These are phyloP conservation scores for Boulengeromyrus knoepffleri DNA, from an alignment of 2,113 vertebrate genomes.

Conservation along the genomic window DNA sequence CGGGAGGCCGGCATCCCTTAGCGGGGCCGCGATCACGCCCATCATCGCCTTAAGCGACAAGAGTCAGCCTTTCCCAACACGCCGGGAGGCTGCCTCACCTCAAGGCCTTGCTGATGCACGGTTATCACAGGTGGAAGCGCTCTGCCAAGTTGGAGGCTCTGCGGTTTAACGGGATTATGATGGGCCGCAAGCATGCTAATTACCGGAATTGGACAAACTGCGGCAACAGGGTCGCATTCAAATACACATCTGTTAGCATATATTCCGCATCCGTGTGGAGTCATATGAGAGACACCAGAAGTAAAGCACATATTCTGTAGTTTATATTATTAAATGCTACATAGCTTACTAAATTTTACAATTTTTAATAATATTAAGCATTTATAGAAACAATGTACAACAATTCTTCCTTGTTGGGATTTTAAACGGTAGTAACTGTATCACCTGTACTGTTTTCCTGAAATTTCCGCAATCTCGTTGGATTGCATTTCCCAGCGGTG, in stretches of 20 bases:
- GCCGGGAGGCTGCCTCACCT: background rate
- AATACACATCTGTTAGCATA: background rate
- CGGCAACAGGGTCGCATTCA: background rate
- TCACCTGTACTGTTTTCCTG: background rate
- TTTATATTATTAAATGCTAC: background rate
- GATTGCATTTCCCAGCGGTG: background rate
- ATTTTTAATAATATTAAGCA: background rate
- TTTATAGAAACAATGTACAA: background rate
- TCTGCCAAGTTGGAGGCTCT: background rate
- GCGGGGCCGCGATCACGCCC: conserved; percentile 57
- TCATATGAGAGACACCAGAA: background rate
- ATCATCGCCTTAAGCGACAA: conserved; percentile 57
- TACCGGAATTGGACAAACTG: conserved; percentile 37
- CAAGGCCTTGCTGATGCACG: background rate
- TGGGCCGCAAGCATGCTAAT: conserved; percentile 37
- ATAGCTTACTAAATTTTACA: background rate
- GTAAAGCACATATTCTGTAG: background rate
- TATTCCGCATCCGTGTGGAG: background rate
- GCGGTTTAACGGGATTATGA: background rate
- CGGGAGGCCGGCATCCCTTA: conserved; percentile 46
- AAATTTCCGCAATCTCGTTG: background rate
- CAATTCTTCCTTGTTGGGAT: background rate
- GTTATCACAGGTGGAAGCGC: background rate
- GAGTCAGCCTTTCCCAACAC: background rate
- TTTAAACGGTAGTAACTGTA: background rate